Evolutionary conservation across 2,888 invertebrate genomes (phyloP), one percentile per base, ranked within the genome.

Genomic region (Chloromyia formosa): DNA sequence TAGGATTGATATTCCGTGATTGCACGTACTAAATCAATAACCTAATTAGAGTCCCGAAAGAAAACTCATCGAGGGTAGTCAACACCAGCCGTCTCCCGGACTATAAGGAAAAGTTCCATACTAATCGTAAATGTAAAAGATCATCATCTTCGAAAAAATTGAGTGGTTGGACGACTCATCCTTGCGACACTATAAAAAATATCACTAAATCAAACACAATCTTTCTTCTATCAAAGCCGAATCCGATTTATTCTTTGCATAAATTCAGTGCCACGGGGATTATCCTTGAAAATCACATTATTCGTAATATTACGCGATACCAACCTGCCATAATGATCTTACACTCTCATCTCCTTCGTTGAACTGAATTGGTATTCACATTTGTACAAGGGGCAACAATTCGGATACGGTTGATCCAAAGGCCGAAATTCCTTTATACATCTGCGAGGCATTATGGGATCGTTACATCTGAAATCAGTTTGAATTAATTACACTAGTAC

Each of bases 311-410:
- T 77, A 1, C 82, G 80, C 56, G 77, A 80, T 1, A 80, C 78
- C 27, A 83, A 77, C 62, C 79, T 81, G 0, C 84, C 84, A 75
- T 81, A 79, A 64, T 84, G 85, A 79, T 84, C 81, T 56, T 82
- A 83, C 0, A 82, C 82, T 23, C 80, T 79, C 1, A 78, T 81
- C 61, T 83, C 81, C 53, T 76, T 10, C 79, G 79, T 0, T 81
- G 82, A 45, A 79, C 77, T n/a, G 80, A 78, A 1, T 68, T 71
- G 42, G 80, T 79, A 12, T 78, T 80, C 73, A 77, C 84, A 84
- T 69, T 82, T 81, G 74, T 82, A 83, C 20, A 80, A 68, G 0
- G 84, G 84, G 76, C 84, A 84, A 54, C 84, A 84, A 18, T 78
- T 80, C 0, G 84, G 84, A 79, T 83, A 84, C 1, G 81, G 77